Base-by-base conservation (phyloP, 2,888 invertebrate genomes). In the Tachystola acroxantha region DNA sequence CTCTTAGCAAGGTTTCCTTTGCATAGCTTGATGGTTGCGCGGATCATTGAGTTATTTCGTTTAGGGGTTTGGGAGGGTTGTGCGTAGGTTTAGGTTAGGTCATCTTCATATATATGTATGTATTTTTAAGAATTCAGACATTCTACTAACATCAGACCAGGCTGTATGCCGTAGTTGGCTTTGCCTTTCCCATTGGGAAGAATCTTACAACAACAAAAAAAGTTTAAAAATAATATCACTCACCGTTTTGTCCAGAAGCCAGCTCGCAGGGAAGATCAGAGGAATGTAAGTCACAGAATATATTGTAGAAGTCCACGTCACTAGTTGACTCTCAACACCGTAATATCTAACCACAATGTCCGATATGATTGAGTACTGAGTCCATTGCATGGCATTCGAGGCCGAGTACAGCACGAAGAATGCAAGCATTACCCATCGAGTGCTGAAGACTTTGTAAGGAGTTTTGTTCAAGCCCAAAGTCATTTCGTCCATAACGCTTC, bases 221-320 rank as follows among this genome's bases (percentile, higher is more conserved):
- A n/a, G n/a, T n/a, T n/a, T n/a, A n/a, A n/a, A n/a, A n/a, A n/a
- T n/a, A n/a, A n/a, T n/a, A n/a, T 16, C 42, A 89, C 93, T 92
- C 72, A 96, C 99, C 88, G 93, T 92, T 87, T 92, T 95, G 70
- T 98, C 96, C 58, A 99, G 89, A 36, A 99, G 89, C 93, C 96
- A 99, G 71, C 97, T 96, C 10, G 94, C 98, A 1, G 99, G 99
- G 64, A 99, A 95, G 66, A 99, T 96, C 53, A 99, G 91, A 4
- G 98, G 96, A 70, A 99, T 96, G 74, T 99, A 99, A 1, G 94
- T 91, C 50, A 96, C 89, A 99, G 99, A 99, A 76, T 94, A 99
- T 63, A 99, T 91, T 94, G 99, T 96, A 5, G 98, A 97, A 1
- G 98, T 96, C 97, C 97, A 98, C 64, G 98, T 94, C 51, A 99